These are phyloP conservation scores for Papilio polytes DNA, from an alignment of 1,140 invertebrate species.

Conservation along the genomic window DNA sequence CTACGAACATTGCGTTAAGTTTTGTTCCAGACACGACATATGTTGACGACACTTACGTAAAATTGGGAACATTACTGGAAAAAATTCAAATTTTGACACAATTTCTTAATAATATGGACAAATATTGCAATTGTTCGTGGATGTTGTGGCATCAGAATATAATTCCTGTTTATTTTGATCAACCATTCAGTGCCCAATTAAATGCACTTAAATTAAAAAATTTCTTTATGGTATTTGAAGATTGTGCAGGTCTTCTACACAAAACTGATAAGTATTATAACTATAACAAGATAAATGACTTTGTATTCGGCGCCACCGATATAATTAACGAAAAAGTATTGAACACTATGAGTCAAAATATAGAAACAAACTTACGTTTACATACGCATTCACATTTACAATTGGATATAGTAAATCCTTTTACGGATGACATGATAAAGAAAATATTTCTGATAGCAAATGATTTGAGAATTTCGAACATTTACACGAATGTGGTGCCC, in stretches of 20 bases:
- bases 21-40: constrained; percentile 85
- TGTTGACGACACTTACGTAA: constrained; percentile 82
- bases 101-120: constrained; percentile 85
- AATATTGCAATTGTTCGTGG: constrained; percentile 89
- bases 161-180: constrained; percentile 90
- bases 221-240: constrained; percentile 87
- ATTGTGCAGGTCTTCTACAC: constrained; percentile 81
- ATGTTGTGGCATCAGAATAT: constrained; percentile 93
- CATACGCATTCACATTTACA: constrained; percentile 96
- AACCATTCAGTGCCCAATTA: constrained; percentile 86
- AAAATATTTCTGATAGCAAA: constrained; percentile 84
- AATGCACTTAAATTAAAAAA: constrained; percentile 87
- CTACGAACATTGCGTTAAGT: constrained; percentile 88
- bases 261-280: constrained; percentile 65
- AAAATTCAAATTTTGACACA: constrained; percentile 87
- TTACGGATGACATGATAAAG: constrained; percentile 84
- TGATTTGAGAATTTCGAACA: constrained; percentile 76
- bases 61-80: constrained; percentile 84
- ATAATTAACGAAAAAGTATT: constrained; percentile 84
- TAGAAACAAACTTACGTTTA: constrained; percentile 96
- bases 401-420: constrained; percentile 91
- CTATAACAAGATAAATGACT: constrained; percentile 59
- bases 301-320: constrained; percentile 63
- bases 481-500: constrained; percentile 78
- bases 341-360: constrained; percentile 91